Evolutionary conservation across 2,797 vertebrate species (phyloP).

Genomic region (Scolopax bukidnonensis): DNA sequence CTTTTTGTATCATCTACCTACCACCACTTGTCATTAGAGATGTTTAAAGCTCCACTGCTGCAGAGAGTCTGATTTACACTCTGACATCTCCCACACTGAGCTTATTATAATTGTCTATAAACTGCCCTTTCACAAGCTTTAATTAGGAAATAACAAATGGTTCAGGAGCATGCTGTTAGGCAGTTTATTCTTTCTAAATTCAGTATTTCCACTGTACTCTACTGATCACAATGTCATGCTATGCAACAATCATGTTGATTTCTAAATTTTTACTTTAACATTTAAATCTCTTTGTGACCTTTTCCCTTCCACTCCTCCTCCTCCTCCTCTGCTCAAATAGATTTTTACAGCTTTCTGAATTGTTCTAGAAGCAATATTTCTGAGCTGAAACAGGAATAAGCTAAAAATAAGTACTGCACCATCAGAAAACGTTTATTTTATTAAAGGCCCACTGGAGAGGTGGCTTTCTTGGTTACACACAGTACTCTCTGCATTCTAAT

Average conservation of each 20-base stretch:
- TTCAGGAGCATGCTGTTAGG: slow-evolving; percentile 25
- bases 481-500: slow-evolving; percentile 37
- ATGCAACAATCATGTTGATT: slow-evolving; percentile 48
- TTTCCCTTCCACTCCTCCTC: slow-evolving; percentile 47
- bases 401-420: slow-evolving; percentile 39
- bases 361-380: slow-evolving; percentile 53
- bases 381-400: slow-evolving; percentile 32
- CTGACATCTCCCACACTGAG: slow-evolving; percentile 56
- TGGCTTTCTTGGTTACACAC: slow-evolving; percentile 35
- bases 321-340: slow-evolving; percentile 22
- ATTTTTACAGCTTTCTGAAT: slow-evolving; percentile 49
- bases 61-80: slow-evolving; percentile 52
- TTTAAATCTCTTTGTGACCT: slow-evolving; percentile 60
- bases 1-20: slow-evolving; percentile 65
- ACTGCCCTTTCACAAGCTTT: slow-evolving; percentile 59
- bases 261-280: slow-evolving; percentile 48
- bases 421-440: slow-evolving; percentile 62
- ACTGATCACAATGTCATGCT: slow-evolving; percentile 46
- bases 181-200: slow-evolving; percentile 62
- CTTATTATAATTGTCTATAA: slow-evolving; percentile 63
- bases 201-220: slow-evolving; percentile 35
- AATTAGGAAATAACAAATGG: slow-evolving; percentile 65
- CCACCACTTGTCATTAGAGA: slow-evolving; percentile 46
- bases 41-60: slow-evolving; percentile 54
- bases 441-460: slow-evolving; percentile 57